These are phyloP conservation scores for Hemicentrotus pulcherrimus DNA, from an alignment of 35 echinoderm and acorn worm genomes.

Conservation along the genomic window DNA sequence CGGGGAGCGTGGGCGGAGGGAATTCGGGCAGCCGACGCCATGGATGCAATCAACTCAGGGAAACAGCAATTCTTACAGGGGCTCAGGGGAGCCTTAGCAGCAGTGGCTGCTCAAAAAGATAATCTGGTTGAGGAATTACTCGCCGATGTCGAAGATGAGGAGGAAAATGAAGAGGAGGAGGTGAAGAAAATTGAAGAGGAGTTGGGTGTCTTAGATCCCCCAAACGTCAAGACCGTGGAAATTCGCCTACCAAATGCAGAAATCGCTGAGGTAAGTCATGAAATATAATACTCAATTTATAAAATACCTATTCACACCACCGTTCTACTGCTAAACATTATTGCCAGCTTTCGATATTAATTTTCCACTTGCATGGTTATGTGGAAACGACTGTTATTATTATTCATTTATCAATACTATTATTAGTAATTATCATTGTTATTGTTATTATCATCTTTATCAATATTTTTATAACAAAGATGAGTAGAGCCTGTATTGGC, in stretches of 20 bases:
- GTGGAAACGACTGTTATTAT: too few relatives aligned
- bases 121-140: conserved; percentile 34
- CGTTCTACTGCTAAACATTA: not conserved
- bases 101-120: conserved; percentile 40
- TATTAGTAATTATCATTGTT: not conserved
- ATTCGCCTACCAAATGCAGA: not conserved
- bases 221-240: not conserved
- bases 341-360: too few relatives aligned
- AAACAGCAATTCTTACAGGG: conserved; percentile 40
- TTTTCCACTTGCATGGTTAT: too few relatives aligned
- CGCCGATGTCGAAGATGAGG: conserved; percentile 4
- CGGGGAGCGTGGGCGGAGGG: conserved; percentile 28
- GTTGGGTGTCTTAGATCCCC: conserved; percentile 27
- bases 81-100: conserved; percentile 32
- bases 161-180: not conserved
- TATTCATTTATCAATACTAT: too few relatives aligned
- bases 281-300: not conserved
- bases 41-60: conserved; percentile 22
- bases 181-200: not conserved
- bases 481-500: too few relatives aligned
- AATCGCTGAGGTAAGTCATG: not conserved
- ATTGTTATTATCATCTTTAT: not conserved
- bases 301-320: not conserved
- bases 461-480: not conserved
- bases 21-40: not conserved